Evolutionary conservation across 2,888 invertebrate species (phyloP), one percentile per base, ranked within the genome.

Genomic region (Germaria angustata): DNA sequence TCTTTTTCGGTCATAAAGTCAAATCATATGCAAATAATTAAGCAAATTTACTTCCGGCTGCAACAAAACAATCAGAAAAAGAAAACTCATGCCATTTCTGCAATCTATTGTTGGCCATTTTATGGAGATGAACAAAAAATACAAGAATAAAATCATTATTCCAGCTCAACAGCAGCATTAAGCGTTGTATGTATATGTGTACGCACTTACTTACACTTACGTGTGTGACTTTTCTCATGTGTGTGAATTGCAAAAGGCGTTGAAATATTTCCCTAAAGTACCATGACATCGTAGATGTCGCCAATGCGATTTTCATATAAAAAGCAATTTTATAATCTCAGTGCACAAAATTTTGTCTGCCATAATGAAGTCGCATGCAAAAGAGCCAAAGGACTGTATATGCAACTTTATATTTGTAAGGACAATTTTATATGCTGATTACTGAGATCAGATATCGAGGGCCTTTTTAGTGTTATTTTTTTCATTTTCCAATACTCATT

Each of bases 11-110:
- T 59, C 46, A 81, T 78, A 75, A 84, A 78, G 78, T 80, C 78
- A 80, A 80, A 84, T 88, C 88, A 89, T 89, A 89, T 90, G 90
- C 89, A 89, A 89, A 90, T 90, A 90, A 89, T 89, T 90, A 90
- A 89, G 88, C 86, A 83, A 81, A 84, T 71, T 80, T 79, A 80
- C 78, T 85, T 69, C 68, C 73, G 57, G 20, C 72, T 44, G 57
- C 51, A 77, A 24, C 61, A 51, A 53, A 53, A 28, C 17, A 53
- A 39, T 53, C 11, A 61, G 44, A 46, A 49, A 59, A 44, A n/a
- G 36, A 55, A 63, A 68, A 28, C 9, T 20, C 28, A 11, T 59
- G 49, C 75, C 53, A 44, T 68, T 77, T 68, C 11, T 55, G 46
- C 6, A 49, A 57, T 57, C 51, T 53, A 78, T 78, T 78, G 78